phyloP scores from a whole-genome alignment of 2,113 vertebrate species.

The Oreochromis tanganicae region DNA sequence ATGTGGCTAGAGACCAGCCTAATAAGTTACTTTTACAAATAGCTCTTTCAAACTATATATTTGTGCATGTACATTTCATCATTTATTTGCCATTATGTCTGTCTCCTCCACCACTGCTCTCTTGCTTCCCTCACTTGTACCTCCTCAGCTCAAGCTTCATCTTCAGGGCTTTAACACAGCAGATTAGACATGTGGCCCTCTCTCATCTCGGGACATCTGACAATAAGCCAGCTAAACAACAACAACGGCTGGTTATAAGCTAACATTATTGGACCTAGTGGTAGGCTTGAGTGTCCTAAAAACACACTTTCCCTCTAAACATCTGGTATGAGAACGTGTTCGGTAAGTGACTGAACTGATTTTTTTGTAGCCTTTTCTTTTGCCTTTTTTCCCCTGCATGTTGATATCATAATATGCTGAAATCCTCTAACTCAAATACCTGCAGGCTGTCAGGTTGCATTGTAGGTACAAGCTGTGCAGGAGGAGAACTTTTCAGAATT shows the following conservation, averaged over 20 bases:
- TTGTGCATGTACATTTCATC: background rate
- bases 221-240: background rate
- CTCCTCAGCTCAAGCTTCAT: background rate
- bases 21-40: background rate
- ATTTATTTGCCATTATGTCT: background rate
- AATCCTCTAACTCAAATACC: background rate
- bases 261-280: background rate
- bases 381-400: fast-evolving
- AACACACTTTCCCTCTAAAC: background rate
- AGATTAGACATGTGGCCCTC: background rate
- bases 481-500: background rate
- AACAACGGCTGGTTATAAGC: background rate
- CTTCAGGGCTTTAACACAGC: background rate
- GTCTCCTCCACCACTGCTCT: background rate
- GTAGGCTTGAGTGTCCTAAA: background rate
- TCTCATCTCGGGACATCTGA: background rate
- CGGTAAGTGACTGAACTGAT: background rate
- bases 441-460: background rate
- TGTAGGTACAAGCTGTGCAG: background rate
- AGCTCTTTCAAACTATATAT: background rate
- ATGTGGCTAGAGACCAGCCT: background rate
- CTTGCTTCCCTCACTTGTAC: background rate
- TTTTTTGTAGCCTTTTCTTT: background rate
- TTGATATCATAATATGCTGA: background rate
- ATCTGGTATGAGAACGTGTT: background rate